Evolutionary conservation across 2,888 invertebrate species (phyloP).

Genomic region (Meiosimyza decipiens): DNA sequence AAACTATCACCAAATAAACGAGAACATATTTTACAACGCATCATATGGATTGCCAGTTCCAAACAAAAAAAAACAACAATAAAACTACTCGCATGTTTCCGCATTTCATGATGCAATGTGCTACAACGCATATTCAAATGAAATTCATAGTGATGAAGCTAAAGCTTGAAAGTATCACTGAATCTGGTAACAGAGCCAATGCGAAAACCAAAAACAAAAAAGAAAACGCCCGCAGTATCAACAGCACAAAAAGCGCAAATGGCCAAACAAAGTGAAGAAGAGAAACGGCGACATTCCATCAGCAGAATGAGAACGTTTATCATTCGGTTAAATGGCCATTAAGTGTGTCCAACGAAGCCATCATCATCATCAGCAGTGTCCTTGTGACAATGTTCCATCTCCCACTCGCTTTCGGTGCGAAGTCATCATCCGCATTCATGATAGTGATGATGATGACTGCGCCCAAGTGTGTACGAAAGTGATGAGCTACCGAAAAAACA

Average conservation of each 20-base stretch:
- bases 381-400: not conserved
- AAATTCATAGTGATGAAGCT: not conserved
- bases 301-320: slow-evolving; percentile 63
- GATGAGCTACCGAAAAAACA: not conserved
- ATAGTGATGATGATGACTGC: slow-evolving; percentile 1
- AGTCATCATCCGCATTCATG: slow-evolving; percentile 23
- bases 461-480: not conserved
- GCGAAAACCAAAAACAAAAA: too few relatives aligned
- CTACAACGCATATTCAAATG: slow-evolving; percentile 20
- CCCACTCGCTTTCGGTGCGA: not conserved
- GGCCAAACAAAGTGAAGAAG: slow-evolving; percentile 37
- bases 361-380: slow-evolving; percentile 42
- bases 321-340: slow-evolving; percentile 67
- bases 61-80: slow-evolving; percentile 33
- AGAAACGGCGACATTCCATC: slow-evolving; percentile 55
- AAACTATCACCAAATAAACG: slow-evolving; percentile 31
- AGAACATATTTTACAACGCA: slow-evolving; percentile 19
- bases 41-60: not conserved
- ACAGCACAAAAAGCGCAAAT: slow-evolving; percentile 10
- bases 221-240: not conserved
- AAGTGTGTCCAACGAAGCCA: slow-evolving; percentile 61
- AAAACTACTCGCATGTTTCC: slow-evolving; percentile 19
- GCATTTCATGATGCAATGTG: not conserved
- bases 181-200: too few relatives aligned
- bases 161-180: not conserved